Conservation (phyloP, 2,113 vertebrate species). For the Atrichornis clamosus region DNA sequence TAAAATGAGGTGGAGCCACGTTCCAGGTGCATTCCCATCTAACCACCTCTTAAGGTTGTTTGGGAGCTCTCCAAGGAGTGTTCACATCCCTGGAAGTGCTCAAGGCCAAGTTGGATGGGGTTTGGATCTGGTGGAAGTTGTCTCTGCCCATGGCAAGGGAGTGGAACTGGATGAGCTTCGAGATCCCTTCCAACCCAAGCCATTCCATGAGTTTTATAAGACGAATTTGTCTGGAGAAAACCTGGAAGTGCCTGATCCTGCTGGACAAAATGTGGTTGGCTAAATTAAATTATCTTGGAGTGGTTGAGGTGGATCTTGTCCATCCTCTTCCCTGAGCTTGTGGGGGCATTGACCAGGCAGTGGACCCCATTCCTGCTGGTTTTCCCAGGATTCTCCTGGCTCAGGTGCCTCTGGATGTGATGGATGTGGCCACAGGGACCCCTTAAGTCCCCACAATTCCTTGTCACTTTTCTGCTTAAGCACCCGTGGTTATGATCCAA, state of each 20-base stretch:
- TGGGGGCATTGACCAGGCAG: neutral
- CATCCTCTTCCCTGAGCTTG: neutral
- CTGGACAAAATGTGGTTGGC: neutral
- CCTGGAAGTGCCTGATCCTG: neutral
- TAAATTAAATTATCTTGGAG: neutral
- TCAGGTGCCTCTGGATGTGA: neutral
- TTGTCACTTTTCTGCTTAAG: neutral
- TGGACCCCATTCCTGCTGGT: neutral
- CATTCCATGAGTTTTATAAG: rapidly evolving
- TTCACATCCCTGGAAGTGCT: neutral
- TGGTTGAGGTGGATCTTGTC: neutral
- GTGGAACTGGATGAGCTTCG: neutral
- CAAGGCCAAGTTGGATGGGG: rapidly evolving
- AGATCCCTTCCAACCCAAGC: neutral
- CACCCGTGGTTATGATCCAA: neutral
- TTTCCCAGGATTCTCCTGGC: neutral
- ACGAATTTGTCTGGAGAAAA: neutral
- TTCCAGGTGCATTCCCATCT: neutral
- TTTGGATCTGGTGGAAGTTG: rapidly evolving
- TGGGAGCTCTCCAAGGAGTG: neutral
- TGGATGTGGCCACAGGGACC: neutral
- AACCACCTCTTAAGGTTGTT: neutral
- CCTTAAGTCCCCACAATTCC: neutral
- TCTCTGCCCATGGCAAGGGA: neutral
- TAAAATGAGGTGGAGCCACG: neutral